Percentiles rank a stretch among this genome's conserved stretches.
Evolutionary conservation across 2,113 vertebrate species (phyloP).

Genomic region (Mola mola): DNA sequence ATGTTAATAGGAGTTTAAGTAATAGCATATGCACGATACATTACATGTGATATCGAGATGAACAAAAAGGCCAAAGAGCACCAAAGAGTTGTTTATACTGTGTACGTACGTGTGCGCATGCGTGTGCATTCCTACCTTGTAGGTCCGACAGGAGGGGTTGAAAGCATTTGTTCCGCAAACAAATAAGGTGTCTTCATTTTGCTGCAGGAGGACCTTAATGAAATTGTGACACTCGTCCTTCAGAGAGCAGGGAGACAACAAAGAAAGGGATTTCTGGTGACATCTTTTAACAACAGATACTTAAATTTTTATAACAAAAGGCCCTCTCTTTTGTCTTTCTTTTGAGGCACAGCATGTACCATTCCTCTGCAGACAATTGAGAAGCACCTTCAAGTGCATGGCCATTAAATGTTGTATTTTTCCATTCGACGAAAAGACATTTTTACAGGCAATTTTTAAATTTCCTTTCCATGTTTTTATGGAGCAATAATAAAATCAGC

Average conservation of each 20-base stretch:
- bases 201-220: constrained; percentile 98
- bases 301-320: too few relatives aligned
- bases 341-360: constrained; percentile 24
- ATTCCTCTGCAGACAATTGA: neutral
- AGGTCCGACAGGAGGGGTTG: constrained; percentile 96
- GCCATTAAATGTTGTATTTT: constrained; percentile 13
- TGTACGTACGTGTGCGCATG: too few relatives aligned
- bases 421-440: constrained; percentile 8
- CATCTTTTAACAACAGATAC: constrained; percentile 8
- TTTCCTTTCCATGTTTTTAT: too few relatives aligned
- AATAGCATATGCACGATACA: too few relatives aligned
- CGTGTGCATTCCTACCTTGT: constrained; percentile 84
- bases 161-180: constrained; percentile 98
- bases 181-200: constrained; percentile 93
- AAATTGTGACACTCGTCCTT: constrained; percentile 99
- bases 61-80: too few relatives aligned
- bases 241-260: constrained; percentile 44
- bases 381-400: constrained; percentile 7
- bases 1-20: too few relatives aligned
- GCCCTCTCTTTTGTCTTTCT: constrained; percentile 10
- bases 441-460: constrained; percentile 5
- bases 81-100: too few relatives aligned
- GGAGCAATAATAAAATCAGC: constrained; percentile 21
- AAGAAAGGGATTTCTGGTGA: constrained; percentile 35
- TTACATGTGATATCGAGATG: too few relatives aligned